These are phyloP conservation scores for Drosophila paulistorum DNA, from an alignment of 1,140 invertebrate genomes.

Conservation along the genomic window DNA sequence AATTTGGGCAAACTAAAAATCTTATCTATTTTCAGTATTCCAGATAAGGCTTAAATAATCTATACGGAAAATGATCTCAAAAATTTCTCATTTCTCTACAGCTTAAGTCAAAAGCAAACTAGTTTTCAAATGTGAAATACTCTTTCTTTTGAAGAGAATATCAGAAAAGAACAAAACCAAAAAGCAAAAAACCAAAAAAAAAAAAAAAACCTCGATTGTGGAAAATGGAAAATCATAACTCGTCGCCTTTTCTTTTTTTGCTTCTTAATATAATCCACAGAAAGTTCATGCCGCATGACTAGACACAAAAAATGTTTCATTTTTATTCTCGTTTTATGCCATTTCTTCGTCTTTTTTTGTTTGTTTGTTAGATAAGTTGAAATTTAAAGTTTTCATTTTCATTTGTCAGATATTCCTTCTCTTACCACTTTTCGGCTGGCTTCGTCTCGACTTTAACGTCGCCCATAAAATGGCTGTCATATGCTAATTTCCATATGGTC, in stretches of 20 bases:
- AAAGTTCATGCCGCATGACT: conserved; percentile 56
- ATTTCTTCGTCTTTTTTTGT: too few species aligned
- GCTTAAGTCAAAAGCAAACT: conserved; percentile 1
- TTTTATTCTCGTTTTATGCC: not conserved
- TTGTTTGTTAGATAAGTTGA: conserved; percentile 27
- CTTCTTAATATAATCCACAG: conserved; percentile 25
- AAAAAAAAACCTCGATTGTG: conserved; percentile 36
- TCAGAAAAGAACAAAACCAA: conserved; percentile 8
- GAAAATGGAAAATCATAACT: conserved; percentile 74
- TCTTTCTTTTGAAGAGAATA: conserved; percentile 1
- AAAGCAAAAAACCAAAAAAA: not conserved
- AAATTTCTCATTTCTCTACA: too few species aligned
- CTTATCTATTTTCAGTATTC: too few species aligned
- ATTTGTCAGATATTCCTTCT: conserved; percentile 1
- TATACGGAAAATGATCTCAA: too few species aligned
- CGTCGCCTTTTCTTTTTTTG: conserved; percentile 40
- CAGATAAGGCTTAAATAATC: too few species aligned
- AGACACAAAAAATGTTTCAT: conserved; percentile 46
- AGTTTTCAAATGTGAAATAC: not conserved
- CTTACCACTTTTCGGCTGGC: too few species aligned
- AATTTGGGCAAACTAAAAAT: too few species aligned
- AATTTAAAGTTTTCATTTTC: conserved; percentile 49
- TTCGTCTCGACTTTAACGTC: not conserved
- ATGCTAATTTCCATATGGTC: conserved; percentile 82
- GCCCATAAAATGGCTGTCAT: conserved; percentile 65